These are phyloP conservation scores for Rhopilema esculentum DNA, from an alignment of 30 jellyfish, hydroid and myxozoan genomes.

Conservation along the genomic window DNA sequence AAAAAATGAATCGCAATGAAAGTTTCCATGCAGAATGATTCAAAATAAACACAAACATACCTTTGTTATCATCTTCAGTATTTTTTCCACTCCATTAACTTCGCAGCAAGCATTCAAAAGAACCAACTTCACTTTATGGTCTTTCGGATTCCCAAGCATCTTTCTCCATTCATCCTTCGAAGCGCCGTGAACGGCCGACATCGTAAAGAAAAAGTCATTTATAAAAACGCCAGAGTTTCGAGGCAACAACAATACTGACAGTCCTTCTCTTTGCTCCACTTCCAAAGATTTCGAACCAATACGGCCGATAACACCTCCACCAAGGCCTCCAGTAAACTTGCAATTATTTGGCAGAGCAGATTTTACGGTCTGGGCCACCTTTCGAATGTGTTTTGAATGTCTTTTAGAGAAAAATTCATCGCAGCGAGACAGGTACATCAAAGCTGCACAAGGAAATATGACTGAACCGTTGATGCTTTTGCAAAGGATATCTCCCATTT, in stretches of 20 bases:
- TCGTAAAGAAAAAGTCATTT: conserved; percentile 23
- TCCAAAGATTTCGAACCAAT: conserved; percentile 7
- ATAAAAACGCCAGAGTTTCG: conserved; percentile 9
- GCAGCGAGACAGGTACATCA: conserved; percentile 43
- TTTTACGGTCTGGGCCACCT: background rate
- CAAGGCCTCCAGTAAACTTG: conserved; percentile 51
- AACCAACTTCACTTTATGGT: conserved; percentile 46
- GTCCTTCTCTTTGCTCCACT: conserved; percentile 54
- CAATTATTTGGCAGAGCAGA: conserved; percentile 31
- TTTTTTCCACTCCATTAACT: conserved; percentile 29
- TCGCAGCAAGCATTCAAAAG: conserved; percentile 65
- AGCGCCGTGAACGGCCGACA: conserved; percentile 32
- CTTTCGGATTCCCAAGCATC: background rate
- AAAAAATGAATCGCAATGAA: too few species aligned
- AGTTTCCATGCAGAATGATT: too few species aligned
- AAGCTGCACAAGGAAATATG: conserved; percentile 50
- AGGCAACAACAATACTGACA: conserved; percentile 56
- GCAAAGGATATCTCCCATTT: conserved; percentile 12
- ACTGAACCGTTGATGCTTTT: background rate
- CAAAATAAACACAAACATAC: too few species aligned
- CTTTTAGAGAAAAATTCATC: conserved; percentile 23
- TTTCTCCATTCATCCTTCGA: conserved; percentile 12
- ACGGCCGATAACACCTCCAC: conserved; percentile 68
- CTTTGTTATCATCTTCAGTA: conserved; percentile 47
- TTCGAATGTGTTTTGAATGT: conserved; percentile 3